Percentiles rank a stretch among this genome's conserved stretches.
These are phyloP conservation scores for Sisyra terminalis DNA, from an alignment of 2,888 invertebrate species.

Conservation along the genomic window DNA sequence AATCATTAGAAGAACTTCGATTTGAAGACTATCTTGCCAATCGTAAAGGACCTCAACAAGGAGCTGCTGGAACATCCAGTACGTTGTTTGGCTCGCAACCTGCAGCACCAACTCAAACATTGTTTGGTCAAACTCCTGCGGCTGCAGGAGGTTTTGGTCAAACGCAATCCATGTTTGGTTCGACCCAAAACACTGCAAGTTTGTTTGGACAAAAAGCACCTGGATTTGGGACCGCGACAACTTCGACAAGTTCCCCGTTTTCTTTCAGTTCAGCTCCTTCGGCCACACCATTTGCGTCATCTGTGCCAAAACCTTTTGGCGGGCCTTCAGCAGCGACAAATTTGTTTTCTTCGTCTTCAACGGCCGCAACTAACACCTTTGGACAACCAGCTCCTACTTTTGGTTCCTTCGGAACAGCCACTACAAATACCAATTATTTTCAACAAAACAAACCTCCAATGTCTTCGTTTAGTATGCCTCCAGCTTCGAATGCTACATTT, in stretches of 20 bases:
- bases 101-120: slow-evolving; percentile 11
- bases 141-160: slow-evolving; percentile 27
- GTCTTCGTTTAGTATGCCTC: slow-evolving; percentile 20
- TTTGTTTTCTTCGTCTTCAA: slow-evolving; percentile 8
- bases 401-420: slow-evolving; percentile 27
- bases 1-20: slow-evolving; percentile 88
- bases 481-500: slow-evolving; percentile 15
- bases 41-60: slow-evolving; percentile 55
- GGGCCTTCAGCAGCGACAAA: slow-evolving; percentile 18
- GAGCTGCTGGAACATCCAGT: slow-evolving; percentile 19
- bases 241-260: slow-evolving; percentile 29
- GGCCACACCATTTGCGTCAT: slow-evolving; percentile 25
- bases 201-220: slow-evolving; percentile 50
- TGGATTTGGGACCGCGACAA: slow-evolving; percentile 37
- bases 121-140: slow-evolving; percentile 21
- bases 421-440: slow-evolving; percentile 26
- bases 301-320: slow-evolving; percentile 34
- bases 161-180: slow-evolving; percentile 31
- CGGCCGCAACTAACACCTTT: slow-evolving; percentile 20
- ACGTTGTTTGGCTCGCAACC: slow-evolving; percentile 30
- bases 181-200: slow-evolving; percentile 32
- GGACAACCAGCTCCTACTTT: slow-evolving; percentile 27
- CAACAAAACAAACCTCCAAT: slow-evolving; percentile 26
- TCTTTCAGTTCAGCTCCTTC: slow-evolving; percentile 24
- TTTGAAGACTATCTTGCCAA: slow-evolving; percentile 85